Evolutionary conservation across 1,140 invertebrate species (phyloP).

Genomic region (Drosophila nigrodunni): DNA sequence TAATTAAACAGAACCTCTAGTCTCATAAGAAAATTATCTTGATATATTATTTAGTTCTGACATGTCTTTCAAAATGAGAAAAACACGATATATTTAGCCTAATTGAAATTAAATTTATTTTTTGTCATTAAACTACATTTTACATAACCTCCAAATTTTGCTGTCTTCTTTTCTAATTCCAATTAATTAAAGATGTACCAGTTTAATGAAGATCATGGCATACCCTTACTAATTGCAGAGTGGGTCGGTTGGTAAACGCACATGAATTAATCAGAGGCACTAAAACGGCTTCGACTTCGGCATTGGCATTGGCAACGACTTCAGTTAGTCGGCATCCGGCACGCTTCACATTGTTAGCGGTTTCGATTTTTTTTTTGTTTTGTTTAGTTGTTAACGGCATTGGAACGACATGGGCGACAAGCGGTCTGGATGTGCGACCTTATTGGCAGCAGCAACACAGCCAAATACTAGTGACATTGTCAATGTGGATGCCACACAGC

Average conservation of each 20-base stretch:
- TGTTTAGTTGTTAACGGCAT: conserved; percentile 52
- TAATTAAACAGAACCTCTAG: too few species aligned
- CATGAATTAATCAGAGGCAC: conserved; percentile 51
- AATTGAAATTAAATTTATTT: too few species aligned
- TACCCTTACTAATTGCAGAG: conserved; percentile 9
- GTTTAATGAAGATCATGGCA: neutral
- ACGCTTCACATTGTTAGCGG: conserved; percentile 45
- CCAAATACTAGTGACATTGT: conserved; percentile 15
- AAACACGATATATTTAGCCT: too few species aligned
- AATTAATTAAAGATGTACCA: neutral
- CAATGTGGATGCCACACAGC: conserved; percentile 4
- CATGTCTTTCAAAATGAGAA: too few species aligned
- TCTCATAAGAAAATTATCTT: too few species aligned
- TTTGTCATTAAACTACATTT: too few species aligned
- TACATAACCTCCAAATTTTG: too few species aligned
- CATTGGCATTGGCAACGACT: conserved; percentile 40
- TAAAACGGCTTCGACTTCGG: conserved; percentile 27
- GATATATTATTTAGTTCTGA: too few species aligned
- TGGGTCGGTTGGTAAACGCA: conserved; percentile 13
- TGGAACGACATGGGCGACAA: conserved; percentile 72
- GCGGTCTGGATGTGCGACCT: conserved; percentile 53
- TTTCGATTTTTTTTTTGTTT: conserved; percentile 30
- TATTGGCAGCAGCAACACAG: conserved; percentile 14
- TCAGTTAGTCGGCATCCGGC: conserved; percentile 26
- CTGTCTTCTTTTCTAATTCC: neutral